A percentile compares a stretch with the other conserved stretches of the same genome.
phyloP scores from a whole-genome alignment of 2,797 vertebrate species.

The Tragelaphus eurycerus region DNA sequence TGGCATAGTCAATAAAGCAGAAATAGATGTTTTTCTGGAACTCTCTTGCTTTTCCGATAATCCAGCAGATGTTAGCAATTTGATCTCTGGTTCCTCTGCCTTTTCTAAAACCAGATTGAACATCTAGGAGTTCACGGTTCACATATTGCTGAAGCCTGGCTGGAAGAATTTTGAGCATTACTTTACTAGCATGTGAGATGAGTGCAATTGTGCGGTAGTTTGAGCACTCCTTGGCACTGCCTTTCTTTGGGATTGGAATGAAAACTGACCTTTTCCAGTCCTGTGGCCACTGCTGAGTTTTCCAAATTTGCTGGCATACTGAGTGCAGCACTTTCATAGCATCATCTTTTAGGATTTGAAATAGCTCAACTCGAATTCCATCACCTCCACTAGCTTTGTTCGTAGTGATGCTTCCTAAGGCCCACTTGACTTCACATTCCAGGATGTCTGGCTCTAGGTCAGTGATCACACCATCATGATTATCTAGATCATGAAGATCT shows the following conservation, averaged over 20 bases:
- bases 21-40: neutral
- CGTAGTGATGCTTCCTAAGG: neutral
- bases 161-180: neutral
- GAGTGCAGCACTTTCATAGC: neutral
- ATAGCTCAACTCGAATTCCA: neutral
- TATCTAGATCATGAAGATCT: neutral
- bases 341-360: neutral
- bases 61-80: neutral
- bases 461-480: neutral
- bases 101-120: neutral
- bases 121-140: neutral
- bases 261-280: neutral
- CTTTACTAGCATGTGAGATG: neutral
- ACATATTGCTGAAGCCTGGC: neutral
- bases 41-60: neutral
- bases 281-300: neutral
- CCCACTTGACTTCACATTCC: neutral
- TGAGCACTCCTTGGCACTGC: neutral
- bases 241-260: neutral
- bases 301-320: neutral
- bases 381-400: neutral
- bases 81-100: neutral
- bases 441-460: neutral
- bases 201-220: rapidly evolving
- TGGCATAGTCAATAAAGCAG: neutral